Evolutionary conservation across 2,888 invertebrate species (phyloP).

Genomic region (Caenorhabditis japonica): DNA sequence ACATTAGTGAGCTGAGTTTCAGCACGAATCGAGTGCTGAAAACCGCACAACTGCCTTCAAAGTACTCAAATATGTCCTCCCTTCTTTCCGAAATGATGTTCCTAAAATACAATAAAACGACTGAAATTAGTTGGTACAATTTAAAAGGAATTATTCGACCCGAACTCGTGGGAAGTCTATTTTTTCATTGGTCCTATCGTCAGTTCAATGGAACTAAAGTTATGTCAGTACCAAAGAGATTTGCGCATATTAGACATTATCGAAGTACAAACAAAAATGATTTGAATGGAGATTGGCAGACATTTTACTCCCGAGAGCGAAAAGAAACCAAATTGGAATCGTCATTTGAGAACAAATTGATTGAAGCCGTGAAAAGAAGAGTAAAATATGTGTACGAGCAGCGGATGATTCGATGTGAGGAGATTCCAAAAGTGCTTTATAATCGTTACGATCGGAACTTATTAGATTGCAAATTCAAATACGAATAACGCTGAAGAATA

Average conservation of each 20-base stretch:
- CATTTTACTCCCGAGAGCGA: slow-evolving; percentile 5
- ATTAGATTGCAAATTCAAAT: slow-evolving; percentile 16
- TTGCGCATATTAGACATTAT: slow-evolving; percentile 24
- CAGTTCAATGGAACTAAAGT: slow-evolving; percentile 18
- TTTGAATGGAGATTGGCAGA: slow-evolving; percentile 21
- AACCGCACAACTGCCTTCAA: slow-evolving; percentile 8
- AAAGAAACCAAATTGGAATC: slow-evolving; percentile 3
- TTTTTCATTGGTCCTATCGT: slow-evolving; percentile 22
- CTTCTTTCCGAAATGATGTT: slow-evolving; percentile 8
- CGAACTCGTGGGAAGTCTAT: slow-evolving; percentile 10
- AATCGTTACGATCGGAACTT: slow-evolving; percentile 5
- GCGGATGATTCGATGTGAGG: slow-evolving; percentile 21
- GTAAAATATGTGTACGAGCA: slow-evolving; percentile 34
- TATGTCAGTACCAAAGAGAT: slow-evolving; percentile 19
- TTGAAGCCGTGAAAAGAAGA: background rate
- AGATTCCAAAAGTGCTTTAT: slow-evolving; percentile 2
- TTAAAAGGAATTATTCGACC: slow-evolving; percentile 25
- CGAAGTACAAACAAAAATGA: slow-evolving; percentile 6
- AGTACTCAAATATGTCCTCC: background rate
- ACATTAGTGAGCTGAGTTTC: slow-evolving; percentile 25
- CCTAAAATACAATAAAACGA: slow-evolving; percentile 18
- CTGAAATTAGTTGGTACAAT: slow-evolving; percentile 26
- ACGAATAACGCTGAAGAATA: slow-evolving; percentile 7
- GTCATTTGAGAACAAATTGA: slow-evolving; percentile 16
- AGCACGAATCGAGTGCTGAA: slow-evolving; percentile 16